Conservation (phyloP, 2,113 vertebrate species). For the Rhadina sibilatrix region DNA sequence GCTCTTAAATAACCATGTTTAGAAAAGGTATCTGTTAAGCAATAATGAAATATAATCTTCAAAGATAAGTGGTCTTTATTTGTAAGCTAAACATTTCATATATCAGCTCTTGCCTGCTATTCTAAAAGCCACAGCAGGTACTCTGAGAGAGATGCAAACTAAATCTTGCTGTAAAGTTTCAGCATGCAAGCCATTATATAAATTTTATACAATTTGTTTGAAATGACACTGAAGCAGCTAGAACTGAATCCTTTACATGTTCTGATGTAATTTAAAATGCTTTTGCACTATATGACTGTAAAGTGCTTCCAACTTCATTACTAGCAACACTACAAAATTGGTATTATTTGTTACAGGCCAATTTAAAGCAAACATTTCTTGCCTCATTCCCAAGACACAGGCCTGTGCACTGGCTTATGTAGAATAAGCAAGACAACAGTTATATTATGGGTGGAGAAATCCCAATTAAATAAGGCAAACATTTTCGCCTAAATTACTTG, state of each 20-base stretch:
- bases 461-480: neutral
- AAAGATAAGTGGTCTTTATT: neutral
- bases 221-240: neutral
- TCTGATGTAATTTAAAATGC: neutral
- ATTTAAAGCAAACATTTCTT: neutral
- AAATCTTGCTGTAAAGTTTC: neutral
- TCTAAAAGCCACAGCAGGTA: conserved; percentile 5
- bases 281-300: neutral
- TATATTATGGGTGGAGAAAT: neutral
- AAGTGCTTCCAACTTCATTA: neutral
- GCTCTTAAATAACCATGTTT: neutral
- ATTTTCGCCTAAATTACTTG: neutral
- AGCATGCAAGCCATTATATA: neutral
- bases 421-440: neutral
- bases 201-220: neutral
- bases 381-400: neutral
- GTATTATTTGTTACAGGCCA: neutral
- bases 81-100: neutral
- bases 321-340: neutral
- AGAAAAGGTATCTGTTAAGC: neutral
- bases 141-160: neutral
- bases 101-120: neutral
- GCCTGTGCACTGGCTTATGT: neutral
- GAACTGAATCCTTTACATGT: neutral
- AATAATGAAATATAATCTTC: neutral